A percentile compares a stretch with the other conserved stretches of the same genome.
Conservation (phyloP, 2,888 invertebrate species). For the Chaitophorus viminalis region DNA sequence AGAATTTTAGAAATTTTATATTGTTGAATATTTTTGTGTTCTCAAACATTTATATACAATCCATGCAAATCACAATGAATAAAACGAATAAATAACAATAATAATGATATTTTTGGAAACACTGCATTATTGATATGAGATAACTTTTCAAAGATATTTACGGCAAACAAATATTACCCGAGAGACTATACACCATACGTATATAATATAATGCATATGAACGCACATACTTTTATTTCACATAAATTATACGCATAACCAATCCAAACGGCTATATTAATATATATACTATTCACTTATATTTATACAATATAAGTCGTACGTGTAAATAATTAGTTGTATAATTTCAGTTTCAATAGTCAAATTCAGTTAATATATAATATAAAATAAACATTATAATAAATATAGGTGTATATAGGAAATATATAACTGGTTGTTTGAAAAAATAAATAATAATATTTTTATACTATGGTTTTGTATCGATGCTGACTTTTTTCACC, state of each 20-base stretch:
- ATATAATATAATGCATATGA: neutral
- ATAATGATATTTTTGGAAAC: conserved; percentile 10
- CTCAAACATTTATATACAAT: neutral
- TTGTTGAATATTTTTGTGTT: neutral
- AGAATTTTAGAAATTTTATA: no score
- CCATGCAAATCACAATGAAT: conserved; percentile 18
- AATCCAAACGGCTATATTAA: neutral
- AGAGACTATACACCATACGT: conserved; percentile 5
- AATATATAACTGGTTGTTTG: neutral
- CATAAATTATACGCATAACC: conserved; percentile 22
- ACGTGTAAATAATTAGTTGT: conserved; percentile 2
- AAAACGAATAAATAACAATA: conserved; percentile 39
- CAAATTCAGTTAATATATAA: neutral
- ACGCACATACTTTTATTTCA: conserved; percentile 5
- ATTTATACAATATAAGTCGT: neutral
- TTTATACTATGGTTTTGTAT: neutral
- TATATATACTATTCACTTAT: neutral
- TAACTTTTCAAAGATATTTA: conserved; percentile 28
- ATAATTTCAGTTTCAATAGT: neutral
- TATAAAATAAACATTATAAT: conserved; percentile 1
- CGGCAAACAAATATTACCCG: conserved; percentile 24
- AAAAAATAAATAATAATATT: conserved; percentile 2
- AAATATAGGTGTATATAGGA: neutral
- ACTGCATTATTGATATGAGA: neutral
- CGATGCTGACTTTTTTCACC: neutral